These are phyloP conservation scores for Lepidurus arcticus DNA, from an alignment of 1,140 invertebrate species.

Conservation along the genomic window DNA sequence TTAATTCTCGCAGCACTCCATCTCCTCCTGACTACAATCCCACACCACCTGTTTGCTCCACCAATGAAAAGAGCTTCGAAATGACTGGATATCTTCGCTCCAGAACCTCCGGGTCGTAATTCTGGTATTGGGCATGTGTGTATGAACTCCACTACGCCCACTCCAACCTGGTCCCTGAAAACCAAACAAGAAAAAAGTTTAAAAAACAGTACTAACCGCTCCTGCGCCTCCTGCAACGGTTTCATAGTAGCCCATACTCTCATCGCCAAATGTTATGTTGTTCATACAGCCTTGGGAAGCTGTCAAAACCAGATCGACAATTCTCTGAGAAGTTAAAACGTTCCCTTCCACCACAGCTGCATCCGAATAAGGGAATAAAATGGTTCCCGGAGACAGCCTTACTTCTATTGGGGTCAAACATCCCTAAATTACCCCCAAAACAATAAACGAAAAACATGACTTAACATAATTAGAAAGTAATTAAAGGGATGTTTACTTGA, in stretches of 20 bases:
- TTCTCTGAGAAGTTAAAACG: constrained; percentile 91
- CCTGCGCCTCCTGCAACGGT: constrained; percentile 97
- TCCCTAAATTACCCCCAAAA: too few relatives aligned
- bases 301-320: constrained; percentile 93
- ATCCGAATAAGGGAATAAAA: constrained; percentile 82
- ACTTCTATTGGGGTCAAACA: too few relatives aligned
- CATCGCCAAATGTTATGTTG: constrained; percentile 93
- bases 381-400: constrained; percentile 74
- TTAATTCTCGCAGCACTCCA: constrained; percentile 80
- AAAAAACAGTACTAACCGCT: constrained; percentile 60
- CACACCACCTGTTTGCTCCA: constrained; percentile 70
- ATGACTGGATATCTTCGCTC: constrained; percentile 92
- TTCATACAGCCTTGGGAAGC: constrained; percentile 99
- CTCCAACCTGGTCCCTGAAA: constrained; percentile 79
- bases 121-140: constrained; percentile 98
- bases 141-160: constrained; percentile 86
- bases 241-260: constrained; percentile 92
- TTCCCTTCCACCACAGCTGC: constrained; percentile 99
- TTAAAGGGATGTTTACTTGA: too few relatives aligned
- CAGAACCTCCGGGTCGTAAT: constrained; percentile 98
- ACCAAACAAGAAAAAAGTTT: constrained; percentile 28
- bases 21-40: constrained; percentile 78
- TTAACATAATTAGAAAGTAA: too few relatives aligned
- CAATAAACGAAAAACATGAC: too few relatives aligned
- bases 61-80: constrained; percentile 74